A percentile compares a stretch with the other conserved stretches of the same genome.
These are phyloP conservation scores for Panurus biarmicus DNA, from an alignment of 2,113 vertebrate genomes.

Conservation along the genomic window DNA sequence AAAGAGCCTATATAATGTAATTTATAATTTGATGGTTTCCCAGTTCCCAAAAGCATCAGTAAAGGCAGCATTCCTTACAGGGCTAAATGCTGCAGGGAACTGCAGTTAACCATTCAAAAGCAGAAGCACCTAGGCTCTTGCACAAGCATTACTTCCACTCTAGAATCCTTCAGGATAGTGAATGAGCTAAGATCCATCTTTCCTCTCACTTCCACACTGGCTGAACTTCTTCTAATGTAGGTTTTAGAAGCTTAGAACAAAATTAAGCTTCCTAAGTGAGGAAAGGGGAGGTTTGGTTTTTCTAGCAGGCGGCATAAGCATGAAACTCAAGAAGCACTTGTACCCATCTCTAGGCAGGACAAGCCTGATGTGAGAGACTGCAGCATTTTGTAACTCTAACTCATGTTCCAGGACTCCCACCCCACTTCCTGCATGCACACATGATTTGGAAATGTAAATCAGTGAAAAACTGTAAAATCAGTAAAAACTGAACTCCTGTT, in stretches of 20 bases:
- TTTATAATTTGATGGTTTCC: neutral
- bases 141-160: neutral
- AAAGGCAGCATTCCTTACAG: neutral
- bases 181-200: neutral
- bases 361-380: neutral
- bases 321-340: neutral
- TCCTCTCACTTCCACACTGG: neutral
- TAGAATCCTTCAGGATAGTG: neutral
- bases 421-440: neutral
- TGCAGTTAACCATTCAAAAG: neutral
- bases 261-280: neutral
- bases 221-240: neutral
- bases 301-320: neutral
- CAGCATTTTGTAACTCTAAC: neutral
- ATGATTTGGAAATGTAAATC: neutral
- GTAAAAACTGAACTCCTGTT: neutral
- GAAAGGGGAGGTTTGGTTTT: neutral
- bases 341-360: neutral
- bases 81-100: neutral
- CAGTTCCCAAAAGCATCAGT: neutral
- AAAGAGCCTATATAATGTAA: neutral
- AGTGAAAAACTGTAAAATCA: neutral
- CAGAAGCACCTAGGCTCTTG: neutral
- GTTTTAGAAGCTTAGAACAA: neutral
- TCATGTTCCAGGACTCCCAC: neutral